Base-by-base conservation (phyloP, 2,113 vertebrate genomes). In the Hiodon alosoides region DNA sequence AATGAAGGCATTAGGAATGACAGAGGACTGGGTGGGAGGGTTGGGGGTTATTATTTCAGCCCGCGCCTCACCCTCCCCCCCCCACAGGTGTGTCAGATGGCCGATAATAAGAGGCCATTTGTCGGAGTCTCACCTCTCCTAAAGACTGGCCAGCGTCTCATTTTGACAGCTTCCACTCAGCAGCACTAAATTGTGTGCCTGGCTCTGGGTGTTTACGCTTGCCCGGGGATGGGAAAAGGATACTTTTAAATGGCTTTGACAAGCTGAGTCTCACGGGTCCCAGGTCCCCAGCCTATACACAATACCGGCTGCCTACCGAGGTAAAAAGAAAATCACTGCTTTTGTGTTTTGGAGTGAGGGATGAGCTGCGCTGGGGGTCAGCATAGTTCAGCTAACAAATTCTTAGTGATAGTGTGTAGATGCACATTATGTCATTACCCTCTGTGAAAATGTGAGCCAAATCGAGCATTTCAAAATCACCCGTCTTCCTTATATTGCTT, bases 21-120 rank as follows among this genome's bases (percentile, higher is more conserved):
- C 68, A 59, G 65, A 10, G 14, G 73, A 9, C 48, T 60, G 59
- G 11, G 8, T 8, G 9, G 47, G 74, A 14, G 57, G 16, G 46
- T 10, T 7, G 4, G 53, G 47, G 73, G 16, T 75, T 59, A 67
- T 50, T 75, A 52, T 67, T 75, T 75, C 68, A 75, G 68, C 73
- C 73, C 46, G 16, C 17, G n/a, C 53, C 7, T n/a, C 54, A 67
- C 46, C 65, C n/a, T 51, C 51, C 59, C 31, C 31, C 58, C 50
- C 31, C 53, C 31, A 70, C 74, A 76, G 74, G 74, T 76, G 67
- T 61, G 74, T 70, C 57, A 76, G 74, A 75, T 75, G 65, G 47
- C 13, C 65, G 4, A 76, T 76, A 54, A 53, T 7, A 52, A 4
- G 51, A 9, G 59, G 59, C 48, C 16, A 65, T 60, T 60, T 60